A percentile compares a stretch with the other conserved stretches of the same genome.
Conservation (phyloP, 2,888 invertebrate genomes). For the Pristionchus japonicus region DNA sequence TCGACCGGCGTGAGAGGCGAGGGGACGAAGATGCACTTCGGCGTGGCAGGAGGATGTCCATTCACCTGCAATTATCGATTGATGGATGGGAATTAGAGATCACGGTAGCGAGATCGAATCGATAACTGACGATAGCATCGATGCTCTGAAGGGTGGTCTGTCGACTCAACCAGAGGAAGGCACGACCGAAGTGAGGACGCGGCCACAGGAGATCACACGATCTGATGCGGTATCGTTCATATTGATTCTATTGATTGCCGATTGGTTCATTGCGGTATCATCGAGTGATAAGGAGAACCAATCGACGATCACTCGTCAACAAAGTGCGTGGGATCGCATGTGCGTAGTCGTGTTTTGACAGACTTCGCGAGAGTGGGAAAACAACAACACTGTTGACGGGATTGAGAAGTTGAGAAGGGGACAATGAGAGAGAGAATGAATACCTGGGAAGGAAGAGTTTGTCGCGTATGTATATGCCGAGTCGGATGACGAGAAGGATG, state of each 20-base stretch:
- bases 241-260: too few species aligned
- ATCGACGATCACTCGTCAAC: background rate
- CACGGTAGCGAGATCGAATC: background rate
- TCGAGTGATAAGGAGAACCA: background rate
- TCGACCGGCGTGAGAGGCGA: background rate
- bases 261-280: too few species aligned
- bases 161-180: background rate
- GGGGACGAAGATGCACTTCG: background rate
- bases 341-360: background rate
- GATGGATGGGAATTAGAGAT: background rate
- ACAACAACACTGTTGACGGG: background rate
- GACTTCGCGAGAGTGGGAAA: background rate
- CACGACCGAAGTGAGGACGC: constrained; percentile 20
- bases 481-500: background rate
- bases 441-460: constrained; percentile 28
- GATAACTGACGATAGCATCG: background rate
- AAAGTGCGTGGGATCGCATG: background rate
- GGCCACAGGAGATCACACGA: constrained; percentile 43
- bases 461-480: background rate
- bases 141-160: background rate
- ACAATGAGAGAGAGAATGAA: background rate
- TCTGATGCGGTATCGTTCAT: background rate
- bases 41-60: background rate
- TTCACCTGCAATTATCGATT: constrained; percentile 3
- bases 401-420: background rate